These are phyloP conservation scores for Blastomussa wellsi DNA, from an alignment of 92 coral and sea anemone genomes.

Conservation along the genomic window DNA sequence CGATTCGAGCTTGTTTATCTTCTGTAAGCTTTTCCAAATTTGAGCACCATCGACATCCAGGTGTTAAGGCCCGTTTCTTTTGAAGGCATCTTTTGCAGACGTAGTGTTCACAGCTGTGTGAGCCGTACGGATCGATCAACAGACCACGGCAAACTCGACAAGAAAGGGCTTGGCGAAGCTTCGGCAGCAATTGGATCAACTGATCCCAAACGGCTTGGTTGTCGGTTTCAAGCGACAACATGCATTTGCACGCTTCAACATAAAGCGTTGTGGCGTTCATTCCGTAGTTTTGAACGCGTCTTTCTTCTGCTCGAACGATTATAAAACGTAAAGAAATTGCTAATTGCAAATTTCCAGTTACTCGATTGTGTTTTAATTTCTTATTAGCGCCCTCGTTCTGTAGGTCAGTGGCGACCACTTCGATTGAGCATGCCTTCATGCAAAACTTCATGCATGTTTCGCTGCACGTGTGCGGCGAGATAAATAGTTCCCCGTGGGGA, in stretches of 20 bases:
- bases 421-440: constrained; percentile 18
- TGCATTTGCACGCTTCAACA: constrained; percentile 95
- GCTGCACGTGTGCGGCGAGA: constrained; percentile 13
- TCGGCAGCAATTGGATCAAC: constrained; percentile 78
- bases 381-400: constrained; percentile 9
- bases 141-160: constrained; percentile 98
- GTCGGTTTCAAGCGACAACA: constrained; percentile 74
- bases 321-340: neutral
- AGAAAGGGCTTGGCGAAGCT: constrained; percentile 84
- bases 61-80: constrained; percentile 89
- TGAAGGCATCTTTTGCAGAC: constrained; percentile 91
- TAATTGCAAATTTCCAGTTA: constrained; percentile 13
- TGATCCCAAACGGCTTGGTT: constrained; percentile 75
- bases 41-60: constrained; percentile 98
- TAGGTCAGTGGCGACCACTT: constrained; percentile 2
- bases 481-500: neutral
- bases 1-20: constrained; percentile 82
- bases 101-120: constrained; percentile 86
- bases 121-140: constrained; percentile 90
- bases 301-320: neutral
- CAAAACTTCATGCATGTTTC: constrained; percentile 11
- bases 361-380: constrained; percentile 4
- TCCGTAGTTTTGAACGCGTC: neutral
- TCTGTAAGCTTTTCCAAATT: constrained; percentile 80
- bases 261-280: constrained; percentile 96